These are phyloP conservation scores for Dasypogon diadema DNA, from an alignment of 2,888 invertebrate species.

Conservation along the genomic window DNA sequence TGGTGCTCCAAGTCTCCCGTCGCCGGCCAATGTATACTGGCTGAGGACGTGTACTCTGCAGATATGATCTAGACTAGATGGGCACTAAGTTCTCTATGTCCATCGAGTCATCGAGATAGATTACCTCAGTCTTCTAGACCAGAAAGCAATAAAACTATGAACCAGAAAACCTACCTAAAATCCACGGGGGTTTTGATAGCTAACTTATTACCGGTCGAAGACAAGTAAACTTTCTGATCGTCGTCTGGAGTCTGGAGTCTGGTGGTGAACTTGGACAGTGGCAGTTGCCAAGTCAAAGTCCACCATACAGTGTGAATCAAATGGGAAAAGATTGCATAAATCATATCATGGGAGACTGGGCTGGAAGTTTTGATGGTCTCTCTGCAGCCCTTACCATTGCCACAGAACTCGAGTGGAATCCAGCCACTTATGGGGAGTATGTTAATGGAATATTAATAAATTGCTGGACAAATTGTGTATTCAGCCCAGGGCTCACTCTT, in stretches of 20 bases:
- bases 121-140: slow-evolving; percentile 1
- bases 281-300: slow-evolving; percentile 51
- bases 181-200: slow-evolving; percentile 36
- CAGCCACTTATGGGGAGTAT: slow-evolving; percentile 56
- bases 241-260: slow-evolving; percentile 11
- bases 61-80: slow-evolving; percentile 41
- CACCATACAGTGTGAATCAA: slow-evolving; percentile 54
- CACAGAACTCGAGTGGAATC: slow-evolving; percentile 19
- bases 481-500: slow-evolving; percentile 60
- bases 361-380: slow-evolving; percentile 56
- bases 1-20: slow-evolving; percentile 29
- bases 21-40: background rate
- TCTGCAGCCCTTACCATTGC: slow-evolving; percentile 53
- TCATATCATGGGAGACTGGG: slow-evolving; percentile 48
- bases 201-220: slow-evolving; percentile 45
- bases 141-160: slow-evolving; percentile 8
- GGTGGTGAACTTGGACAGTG: slow-evolving; percentile 14
- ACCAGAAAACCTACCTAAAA: slow-evolving; percentile 42
- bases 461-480: slow-evolving; percentile 63
- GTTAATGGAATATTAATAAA: slow-evolving; percentile 65
- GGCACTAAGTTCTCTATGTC: slow-evolving; percentile 26
- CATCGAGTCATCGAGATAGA: slow-evolving; percentile 49
- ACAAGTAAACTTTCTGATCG: slow-evolving; percentile 26
- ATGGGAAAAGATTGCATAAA: slow-evolving; percentile 54
- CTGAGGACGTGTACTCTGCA: slow-evolving; percentile 11